A percentile compares a stretch with the other conserved stretches of the same genome.
Evolutionary conservation across 1,140 invertebrate species (phyloP).

Genomic region (Daktulosphaira vitifoliae): DNA sequence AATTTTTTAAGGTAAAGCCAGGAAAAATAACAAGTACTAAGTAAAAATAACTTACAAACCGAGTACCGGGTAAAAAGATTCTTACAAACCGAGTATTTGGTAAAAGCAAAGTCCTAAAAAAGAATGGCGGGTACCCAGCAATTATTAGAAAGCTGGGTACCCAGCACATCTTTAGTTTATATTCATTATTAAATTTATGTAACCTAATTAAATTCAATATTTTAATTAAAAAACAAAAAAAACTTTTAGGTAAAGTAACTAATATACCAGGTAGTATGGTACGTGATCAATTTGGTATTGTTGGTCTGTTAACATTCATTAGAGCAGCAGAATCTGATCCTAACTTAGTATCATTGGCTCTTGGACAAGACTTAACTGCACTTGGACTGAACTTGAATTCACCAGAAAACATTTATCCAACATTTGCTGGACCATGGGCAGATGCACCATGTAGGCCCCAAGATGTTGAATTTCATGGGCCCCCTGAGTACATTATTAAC

Average conservation of each 20-base stretch:
- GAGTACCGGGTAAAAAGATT: too few relatives aligned
- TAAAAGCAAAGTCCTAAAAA: too few relatives aligned
- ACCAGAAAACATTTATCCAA: slow-evolving; percentile 90
- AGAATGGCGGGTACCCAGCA: too few relatives aligned
- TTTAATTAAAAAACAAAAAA: too few relatives aligned
- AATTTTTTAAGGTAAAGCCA: too few relatives aligned
- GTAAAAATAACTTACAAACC: too few relatives aligned
- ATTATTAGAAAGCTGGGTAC: too few relatives aligned
- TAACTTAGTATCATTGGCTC: slow-evolving; percentile 85
- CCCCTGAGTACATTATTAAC: slow-evolving; percentile 97
- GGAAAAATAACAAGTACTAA: too few relatives aligned
- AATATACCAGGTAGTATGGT: slow-evolving; percentile 98
- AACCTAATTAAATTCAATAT: not conserved
- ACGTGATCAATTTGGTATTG: slow-evolving; percentile 98
- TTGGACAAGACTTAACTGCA: slow-evolving; percentile 94
- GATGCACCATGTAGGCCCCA: slow-evolving; percentile 94
- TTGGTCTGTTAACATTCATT: slow-evolving; percentile 94
- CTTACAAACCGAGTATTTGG: too few relatives aligned
- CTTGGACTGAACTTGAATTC: slow-evolving; percentile 96
- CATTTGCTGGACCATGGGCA: slow-evolving; percentile 96
- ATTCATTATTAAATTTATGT: not conserved
- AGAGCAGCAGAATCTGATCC: slow-evolving; percentile 93
- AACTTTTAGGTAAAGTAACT: slow-evolving; percentile 81
- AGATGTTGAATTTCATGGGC: slow-evolving; percentile 98
- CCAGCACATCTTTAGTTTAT: too few relatives aligned